Evolutionary conservation across 2,797 vertebrate genomes (phyloP).

Genomic region (Anguilla anguilla): DNA sequence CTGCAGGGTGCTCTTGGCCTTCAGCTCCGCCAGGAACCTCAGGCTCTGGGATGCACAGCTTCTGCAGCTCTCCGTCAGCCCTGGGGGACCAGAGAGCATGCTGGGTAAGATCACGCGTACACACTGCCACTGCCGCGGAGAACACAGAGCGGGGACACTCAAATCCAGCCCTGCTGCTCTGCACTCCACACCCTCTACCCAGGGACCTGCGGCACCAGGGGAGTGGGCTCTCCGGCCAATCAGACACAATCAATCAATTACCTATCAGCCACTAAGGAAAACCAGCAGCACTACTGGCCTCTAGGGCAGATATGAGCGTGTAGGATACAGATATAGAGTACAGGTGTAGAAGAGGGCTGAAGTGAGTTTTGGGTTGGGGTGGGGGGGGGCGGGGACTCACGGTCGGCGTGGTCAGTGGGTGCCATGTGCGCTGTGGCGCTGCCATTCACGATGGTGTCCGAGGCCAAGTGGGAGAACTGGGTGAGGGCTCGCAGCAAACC

Average conservation of each 20-base stretch:
- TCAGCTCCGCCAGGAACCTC: slow-evolving; percentile 77
- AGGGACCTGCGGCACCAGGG: background rate
- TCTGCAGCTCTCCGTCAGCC: slow-evolving; percentile 82
- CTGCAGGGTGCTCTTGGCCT: slow-evolving; percentile 73
- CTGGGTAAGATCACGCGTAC: background rate
- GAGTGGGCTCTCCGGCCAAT: background rate
- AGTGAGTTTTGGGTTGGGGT: background rate
- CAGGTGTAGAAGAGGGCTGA: no score
- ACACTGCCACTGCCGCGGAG: no score
- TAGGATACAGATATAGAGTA: background rate
- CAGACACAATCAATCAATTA: no score
- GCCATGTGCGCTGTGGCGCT: slow-evolving; percentile 91
- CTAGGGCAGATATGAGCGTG: no score
- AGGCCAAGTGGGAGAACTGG: slow-evolving; percentile 85
- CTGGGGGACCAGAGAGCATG: slow-evolving; percentile 59
- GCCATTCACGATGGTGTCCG: slow-evolving; percentile 88
- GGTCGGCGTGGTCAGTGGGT: slow-evolving; percentile 85
- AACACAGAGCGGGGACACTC: no score
- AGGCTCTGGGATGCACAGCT: slow-evolving; percentile 81
- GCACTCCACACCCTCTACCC: no score
- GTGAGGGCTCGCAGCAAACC: slow-evolving; percentile 84
- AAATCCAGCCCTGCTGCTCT: no score
- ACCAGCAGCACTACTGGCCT: no score
- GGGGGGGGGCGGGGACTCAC: slow-evolving; percentile 66
- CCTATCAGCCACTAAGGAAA: no score